These are phyloP conservation scores for Chloroceryle amazona DNA, from an alignment of 2,797 vertebrate species.

Conservation along the genomic window DNA sequence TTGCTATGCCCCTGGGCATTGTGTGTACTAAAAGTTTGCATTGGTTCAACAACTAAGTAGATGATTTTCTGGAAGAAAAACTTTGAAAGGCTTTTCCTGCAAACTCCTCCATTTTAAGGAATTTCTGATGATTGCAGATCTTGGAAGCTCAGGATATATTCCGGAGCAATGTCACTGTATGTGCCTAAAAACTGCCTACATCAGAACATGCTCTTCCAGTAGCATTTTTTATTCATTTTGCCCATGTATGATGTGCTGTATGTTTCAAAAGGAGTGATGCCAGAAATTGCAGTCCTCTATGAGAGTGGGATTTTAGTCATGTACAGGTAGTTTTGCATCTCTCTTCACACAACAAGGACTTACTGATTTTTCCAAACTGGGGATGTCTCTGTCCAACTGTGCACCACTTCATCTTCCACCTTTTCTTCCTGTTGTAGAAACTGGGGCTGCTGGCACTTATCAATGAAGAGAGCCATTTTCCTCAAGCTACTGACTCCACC, in stretches of 20 bases:
- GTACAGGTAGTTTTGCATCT: accelerated
- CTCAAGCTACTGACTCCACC: conserved; percentile 94
- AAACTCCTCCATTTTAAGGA: not conserved
- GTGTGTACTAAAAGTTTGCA: not conserved
- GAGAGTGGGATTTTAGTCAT: not conserved
- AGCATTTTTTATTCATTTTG: not conserved
- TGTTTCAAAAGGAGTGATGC: not conserved
- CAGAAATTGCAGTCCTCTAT: not conserved
- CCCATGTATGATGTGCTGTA: not conserved
- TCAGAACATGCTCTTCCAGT: not conserved
- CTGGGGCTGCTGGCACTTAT: conserved; percentile 94
- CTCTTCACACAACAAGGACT: not conserved
- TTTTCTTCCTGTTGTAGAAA: conserved; percentile 84
- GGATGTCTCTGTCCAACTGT: not conserved
- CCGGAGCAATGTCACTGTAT: not conserved
- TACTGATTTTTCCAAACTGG: not conserved
- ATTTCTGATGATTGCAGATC: not conserved
- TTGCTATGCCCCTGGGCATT: not conserved
- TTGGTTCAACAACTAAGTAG: not conserved
- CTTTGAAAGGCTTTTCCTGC: not conserved
- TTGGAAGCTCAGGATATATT: not conserved
- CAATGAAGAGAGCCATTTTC: conserved; percentile 99
- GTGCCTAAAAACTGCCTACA: not conserved
- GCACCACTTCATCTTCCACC: not conserved
- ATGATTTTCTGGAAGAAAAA: not conserved